Evolutionary conservation across 2,797 vertebrate genomes (phyloP).

Genomic region (Sphenopsis melanotis): DNA sequence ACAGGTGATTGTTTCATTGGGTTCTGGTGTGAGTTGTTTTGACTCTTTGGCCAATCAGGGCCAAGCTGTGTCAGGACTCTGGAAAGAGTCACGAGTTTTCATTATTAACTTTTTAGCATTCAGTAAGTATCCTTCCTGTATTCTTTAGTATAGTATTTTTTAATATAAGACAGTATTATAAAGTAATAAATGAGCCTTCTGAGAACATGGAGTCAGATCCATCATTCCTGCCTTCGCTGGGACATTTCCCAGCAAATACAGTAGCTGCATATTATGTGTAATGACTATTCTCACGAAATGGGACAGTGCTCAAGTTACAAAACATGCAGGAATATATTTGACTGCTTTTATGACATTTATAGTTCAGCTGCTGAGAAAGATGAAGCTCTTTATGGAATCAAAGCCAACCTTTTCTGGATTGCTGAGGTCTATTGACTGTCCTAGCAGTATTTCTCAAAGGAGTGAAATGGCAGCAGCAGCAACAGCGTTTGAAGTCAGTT

Average conservation of each 20-base stretch:
- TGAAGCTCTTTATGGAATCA: neutral
- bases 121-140: neutral
- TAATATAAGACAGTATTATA: neutral
- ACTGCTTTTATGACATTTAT: neutral
- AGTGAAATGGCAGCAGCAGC: neutral
- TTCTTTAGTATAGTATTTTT: neutral
- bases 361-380: neutral
- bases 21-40: neutral
- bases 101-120: neutral
- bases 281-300: neutral
- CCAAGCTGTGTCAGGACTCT: neutral
- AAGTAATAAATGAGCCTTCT: neutral
- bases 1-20: neutral
- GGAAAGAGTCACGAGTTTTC: neutral
- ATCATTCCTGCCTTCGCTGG: neutral
- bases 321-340: neutral
- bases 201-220: neutral
- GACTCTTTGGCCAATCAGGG: rapidly evolving
- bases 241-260: neutral
- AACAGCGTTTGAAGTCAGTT: neutral
- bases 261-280: neutral
- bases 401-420: neutral
- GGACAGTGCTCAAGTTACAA: rapidly evolving
- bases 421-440: neutral
- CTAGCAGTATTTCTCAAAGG: neutral